These are phyloP conservation scores for Pocillopora damicornis DNA, from an alignment of 64 coral and sea anemone genomes.

Conservation along the genomic window DNA sequence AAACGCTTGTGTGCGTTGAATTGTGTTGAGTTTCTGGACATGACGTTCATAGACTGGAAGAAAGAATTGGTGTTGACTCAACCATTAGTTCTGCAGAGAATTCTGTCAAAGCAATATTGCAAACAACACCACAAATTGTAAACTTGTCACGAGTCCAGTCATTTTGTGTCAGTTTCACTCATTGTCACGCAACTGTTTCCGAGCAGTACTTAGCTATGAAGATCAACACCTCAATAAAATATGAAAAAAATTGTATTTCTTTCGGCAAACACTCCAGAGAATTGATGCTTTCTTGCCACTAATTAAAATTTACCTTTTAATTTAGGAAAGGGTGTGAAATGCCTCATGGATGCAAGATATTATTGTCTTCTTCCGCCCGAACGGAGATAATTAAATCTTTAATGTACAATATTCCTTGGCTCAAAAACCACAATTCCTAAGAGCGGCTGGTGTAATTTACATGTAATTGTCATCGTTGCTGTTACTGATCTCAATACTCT, in stretches of 20 bases:
- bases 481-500: conserved; percentile 15
- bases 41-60: conserved; percentile 14
- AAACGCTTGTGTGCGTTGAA: neutral
- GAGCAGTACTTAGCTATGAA: neutral
- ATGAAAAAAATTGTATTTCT: neutral
- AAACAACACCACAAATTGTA: neutral
- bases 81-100: conserved; percentile 21
- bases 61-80: conserved; percentile 21
- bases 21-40: conserved; percentile 8
- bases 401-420: neutral
- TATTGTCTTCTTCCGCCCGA: neutral
- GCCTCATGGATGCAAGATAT: neutral
- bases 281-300: neutral
- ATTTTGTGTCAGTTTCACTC: conserved; percentile 1
- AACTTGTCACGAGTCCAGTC: neutral
- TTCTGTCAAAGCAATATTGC: conserved; percentile 8
- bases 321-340: conserved; percentile 9
- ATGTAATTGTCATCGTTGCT: conserved; percentile 12
- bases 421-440: neutral
- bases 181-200: neutral
- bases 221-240: neutral
- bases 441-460: neutral
- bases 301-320: conserved; percentile 31
- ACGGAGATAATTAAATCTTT: conserved; percentile 3
- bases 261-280: conserved; percentile 23